Percentiles rank a stretch among this genome's conserved stretches.
These are phyloP conservation scores for Nothocercus julius DNA, from an alignment of 2,113 vertebrate genomes.

Conservation along the genomic window DNA sequence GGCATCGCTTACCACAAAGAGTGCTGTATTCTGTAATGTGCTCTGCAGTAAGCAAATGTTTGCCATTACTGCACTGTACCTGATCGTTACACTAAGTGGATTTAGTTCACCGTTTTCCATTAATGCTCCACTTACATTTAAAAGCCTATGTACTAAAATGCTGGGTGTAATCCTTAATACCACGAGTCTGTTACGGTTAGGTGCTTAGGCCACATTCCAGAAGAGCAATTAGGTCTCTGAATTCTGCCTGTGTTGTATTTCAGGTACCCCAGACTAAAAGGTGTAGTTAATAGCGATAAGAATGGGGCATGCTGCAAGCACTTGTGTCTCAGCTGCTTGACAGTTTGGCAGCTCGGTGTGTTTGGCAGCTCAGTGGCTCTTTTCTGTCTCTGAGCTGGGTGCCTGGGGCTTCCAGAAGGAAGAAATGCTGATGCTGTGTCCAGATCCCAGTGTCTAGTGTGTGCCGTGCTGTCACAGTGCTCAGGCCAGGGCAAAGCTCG, in stretches of 20 bases:
- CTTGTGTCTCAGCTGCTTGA: not conserved
- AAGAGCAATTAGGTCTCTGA: not conserved
- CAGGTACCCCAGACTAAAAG: not conserved
- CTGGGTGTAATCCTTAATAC: not conserved
- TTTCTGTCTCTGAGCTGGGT: fast-evolving
- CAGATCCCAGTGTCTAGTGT: fast-evolving
- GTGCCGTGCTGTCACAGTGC: fast-evolving
- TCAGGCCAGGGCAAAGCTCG: not conserved
- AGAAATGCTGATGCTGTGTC: not conserved
- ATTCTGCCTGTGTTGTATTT: not conserved
- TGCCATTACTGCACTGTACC: not conserved
- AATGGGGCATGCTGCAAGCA: not conserved
- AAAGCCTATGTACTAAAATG: not conserved
- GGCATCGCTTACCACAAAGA: not conserved
- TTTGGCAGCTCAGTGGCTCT: not conserved
- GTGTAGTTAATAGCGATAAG: not conserved
- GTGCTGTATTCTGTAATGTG: not conserved
- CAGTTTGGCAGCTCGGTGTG: not conserved
- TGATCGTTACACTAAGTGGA: not conserved
- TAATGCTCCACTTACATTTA: not conserved
- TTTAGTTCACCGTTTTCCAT: not conserved
- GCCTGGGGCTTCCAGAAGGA: not conserved
- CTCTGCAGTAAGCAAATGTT: not conserved
- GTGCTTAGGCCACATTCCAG: not conserved
- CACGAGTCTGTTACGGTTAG: not conserved